Evolutionary conservation across 1,140 invertebrate genomes (phyloP), one percentile per base, ranked within the genome.

Genomic region (Drosophila kanapiae): DNA sequence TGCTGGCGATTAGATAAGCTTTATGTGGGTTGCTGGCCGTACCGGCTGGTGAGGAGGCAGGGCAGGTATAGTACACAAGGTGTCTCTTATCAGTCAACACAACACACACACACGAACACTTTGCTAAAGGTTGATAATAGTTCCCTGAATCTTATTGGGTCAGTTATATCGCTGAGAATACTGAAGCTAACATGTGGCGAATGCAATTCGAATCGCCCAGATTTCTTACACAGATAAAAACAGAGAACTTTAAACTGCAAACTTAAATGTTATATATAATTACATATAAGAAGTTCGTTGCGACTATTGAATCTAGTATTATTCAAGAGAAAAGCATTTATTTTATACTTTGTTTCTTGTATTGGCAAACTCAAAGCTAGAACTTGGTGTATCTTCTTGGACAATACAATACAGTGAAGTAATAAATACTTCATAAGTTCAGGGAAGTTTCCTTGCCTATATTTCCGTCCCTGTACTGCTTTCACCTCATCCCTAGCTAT

Each of bases 1-100:
- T 74, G 58, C 40, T 42, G 18, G 49, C 63, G 83, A 86, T 86
- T 86, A 86, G 83, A 86, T 86, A 85, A 85, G 82, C 60, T 56
- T 60, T 72, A 75, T 43, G 62, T 77, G 29, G 74, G 69, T 48
- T 42, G 45, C 14, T 47, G 18, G 4, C 9, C 16, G 23, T 4
- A 33, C 27, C 13, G 45, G 29, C n/a, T n/a, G 37, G 38, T 33
- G 9, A 13, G n/a, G n/a, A 33, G 37, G 11, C 18, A 38, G n/a
- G 23, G 18, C 8, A n/a, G 27, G 27, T 49, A 13, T 49, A 16
- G 40, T 31, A 5, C 23, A 38, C 31, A 47, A 68, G 48, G 67
- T 47, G 68, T 47, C 16, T 48, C 75, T 78, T 78, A 86, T 87
- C 83, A 82, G 68, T 29, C 42, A 23, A 58, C 38, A 11, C 11